These are phyloP conservation scores for Capreolus pygargus DNA, from an alignment of 2,113 vertebrate species.

Conservation along the genomic window DNA sequence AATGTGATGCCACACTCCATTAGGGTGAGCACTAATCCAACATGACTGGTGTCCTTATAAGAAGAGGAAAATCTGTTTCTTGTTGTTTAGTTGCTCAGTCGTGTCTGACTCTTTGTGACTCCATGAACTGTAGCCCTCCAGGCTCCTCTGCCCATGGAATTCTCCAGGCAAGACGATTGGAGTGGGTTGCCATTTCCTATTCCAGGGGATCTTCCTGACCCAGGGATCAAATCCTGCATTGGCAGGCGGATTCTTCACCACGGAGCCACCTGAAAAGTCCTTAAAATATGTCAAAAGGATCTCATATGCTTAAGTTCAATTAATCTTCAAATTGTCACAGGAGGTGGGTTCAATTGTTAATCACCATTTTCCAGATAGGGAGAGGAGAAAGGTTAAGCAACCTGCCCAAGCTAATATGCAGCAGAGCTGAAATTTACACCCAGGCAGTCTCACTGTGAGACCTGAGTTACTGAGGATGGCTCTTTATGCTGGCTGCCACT, in stretches of 20 bases:
- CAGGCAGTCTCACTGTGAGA: background rate
- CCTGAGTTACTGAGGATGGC: background rate
- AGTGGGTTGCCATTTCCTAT: background rate
- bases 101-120: background rate
- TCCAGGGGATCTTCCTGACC: background rate
- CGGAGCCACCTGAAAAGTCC: background rate
- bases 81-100: rapidly evolving
- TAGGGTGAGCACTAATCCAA: background rate
- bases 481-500: background rate
- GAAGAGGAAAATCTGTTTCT: background rate
- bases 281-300: background rate
- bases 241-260: background rate
- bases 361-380: background rate
- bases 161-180: background rate
- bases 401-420: background rate
- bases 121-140: background rate
- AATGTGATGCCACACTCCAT: background rate
- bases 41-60: background rate
- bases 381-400: background rate
- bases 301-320: background rate
- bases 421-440: background rate
- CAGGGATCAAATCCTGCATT: background rate
- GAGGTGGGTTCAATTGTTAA: background rate
- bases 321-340: background rate
- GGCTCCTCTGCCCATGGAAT: background rate